These are phyloP conservation scores for Meandrusa payeni DNA, from an alignment of 2,888 invertebrate species.

Conservation along the genomic window DNA sequence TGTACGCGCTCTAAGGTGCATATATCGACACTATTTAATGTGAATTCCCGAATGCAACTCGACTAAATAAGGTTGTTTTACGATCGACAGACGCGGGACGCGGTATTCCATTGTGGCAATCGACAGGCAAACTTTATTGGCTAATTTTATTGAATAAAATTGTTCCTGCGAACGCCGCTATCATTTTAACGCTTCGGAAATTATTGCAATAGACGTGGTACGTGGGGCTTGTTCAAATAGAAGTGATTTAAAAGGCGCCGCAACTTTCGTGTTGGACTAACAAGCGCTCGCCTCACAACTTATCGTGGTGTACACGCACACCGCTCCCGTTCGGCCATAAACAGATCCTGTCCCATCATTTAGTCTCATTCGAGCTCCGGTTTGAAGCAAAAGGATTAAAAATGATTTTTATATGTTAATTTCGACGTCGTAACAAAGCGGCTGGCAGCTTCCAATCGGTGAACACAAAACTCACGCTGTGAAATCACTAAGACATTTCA, in stretches of 20 bases:
- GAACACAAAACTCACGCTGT: constrained; percentile 63
- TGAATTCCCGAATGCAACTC: constrained; percentile 58
- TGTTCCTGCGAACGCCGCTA: constrained; percentile 56
- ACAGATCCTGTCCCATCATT: constrained; percentile 41
- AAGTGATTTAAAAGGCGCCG: constrained; percentile 49
- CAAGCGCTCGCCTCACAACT: constrained; percentile 35
- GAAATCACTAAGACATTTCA: constrained; percentile 63
- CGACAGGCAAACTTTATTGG: constrained; percentile 72
- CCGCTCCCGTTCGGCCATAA: constrained; percentile 46
- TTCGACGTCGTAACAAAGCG: constrained; percentile 46
- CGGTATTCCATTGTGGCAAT: constrained; percentile 76
- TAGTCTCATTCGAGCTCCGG: constrained; percentile 40
- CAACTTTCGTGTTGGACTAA: constrained; percentile 37
- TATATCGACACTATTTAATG: constrained; percentile 61
- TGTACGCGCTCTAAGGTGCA: constrained; percentile 48
- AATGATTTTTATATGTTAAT: constrained; percentile 48
- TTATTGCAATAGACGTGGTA: constrained; percentile 68
- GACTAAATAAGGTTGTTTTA: constrained; percentile 72
- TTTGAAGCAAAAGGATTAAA: constrained; percentile 57
- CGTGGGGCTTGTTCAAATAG: constrained; percentile 39
- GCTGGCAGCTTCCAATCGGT: constrained; percentile 70
- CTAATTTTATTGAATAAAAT: constrained; percentile 80
- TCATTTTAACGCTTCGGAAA: constrained; percentile 66
- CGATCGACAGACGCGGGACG: constrained; percentile 46
- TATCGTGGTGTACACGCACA: constrained; percentile 40